phyloP scores from a whole-genome alignment of 2,797 vertebrate species.

The Acanthurus tractus region DNA sequence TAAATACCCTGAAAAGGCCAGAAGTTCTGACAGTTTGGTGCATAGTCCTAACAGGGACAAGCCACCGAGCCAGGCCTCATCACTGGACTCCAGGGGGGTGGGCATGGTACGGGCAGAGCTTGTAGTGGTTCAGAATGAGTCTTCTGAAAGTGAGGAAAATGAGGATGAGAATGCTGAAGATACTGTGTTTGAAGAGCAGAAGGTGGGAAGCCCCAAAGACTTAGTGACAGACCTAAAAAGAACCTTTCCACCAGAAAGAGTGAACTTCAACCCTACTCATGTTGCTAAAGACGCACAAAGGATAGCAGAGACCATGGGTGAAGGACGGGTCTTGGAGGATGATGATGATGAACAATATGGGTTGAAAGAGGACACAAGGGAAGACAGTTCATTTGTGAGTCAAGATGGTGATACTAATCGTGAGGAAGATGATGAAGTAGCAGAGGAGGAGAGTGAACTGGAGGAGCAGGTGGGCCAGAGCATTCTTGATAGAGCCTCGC shows the following conservation, averaged over 20 bases:
- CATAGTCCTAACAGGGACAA: conserved; percentile 58
- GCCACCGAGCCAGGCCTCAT: conserved; percentile 56
- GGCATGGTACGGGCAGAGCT: conserved; percentile 86
- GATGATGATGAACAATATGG: conserved; percentile 40
- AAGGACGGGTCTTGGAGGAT: conserved; percentile 58
- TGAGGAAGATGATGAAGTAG: conserved; percentile 71
- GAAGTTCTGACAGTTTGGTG: conserved; percentile 47
- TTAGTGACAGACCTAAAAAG: conserved; percentile 33
- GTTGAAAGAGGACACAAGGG: conserved; percentile 41
- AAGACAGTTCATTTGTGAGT: conserved; percentile 27
- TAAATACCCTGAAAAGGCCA: conserved; percentile 64
- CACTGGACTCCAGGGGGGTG: conserved; percentile 65
- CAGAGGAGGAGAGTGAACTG: conserved; percentile 76
- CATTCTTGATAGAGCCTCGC: conserved; percentile 75
- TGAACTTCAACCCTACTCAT: conserved; percentile 28
- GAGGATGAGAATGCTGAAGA: conserved; percentile 79
- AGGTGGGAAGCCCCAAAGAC: conserved; percentile 49
- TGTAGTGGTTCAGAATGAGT: conserved; percentile 88
- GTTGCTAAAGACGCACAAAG: conserved; percentile 33
- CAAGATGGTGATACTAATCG: conserved; percentile 44
- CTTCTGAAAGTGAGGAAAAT: conserved; percentile 87
- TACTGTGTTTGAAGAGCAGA: conserved; percentile 77
- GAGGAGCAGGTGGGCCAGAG: conserved; percentile 78
- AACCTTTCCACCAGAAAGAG: conserved; percentile 44
- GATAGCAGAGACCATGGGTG: conserved; percentile 50